Evolutionary conservation across 2,113 vertebrate genomes (phyloP).

Genomic region (Leptosomus discolor): DNA sequence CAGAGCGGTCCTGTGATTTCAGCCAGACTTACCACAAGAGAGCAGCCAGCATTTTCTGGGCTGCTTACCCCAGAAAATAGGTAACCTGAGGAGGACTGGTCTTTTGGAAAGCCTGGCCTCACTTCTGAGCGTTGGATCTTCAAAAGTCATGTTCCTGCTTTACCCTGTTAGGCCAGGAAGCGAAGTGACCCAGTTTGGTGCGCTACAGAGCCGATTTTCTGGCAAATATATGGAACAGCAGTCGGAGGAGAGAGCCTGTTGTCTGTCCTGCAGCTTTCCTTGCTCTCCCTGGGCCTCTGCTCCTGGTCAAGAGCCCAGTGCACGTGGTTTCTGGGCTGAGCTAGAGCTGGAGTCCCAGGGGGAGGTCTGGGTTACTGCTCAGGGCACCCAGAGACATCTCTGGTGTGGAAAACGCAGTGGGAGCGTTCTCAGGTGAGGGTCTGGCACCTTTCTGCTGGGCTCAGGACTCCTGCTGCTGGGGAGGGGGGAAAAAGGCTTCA

Average conservation of each 20-base stretch:
- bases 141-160: neutral
- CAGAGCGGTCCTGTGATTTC: neutral
- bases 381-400: neutral
- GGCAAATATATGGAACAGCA: neutral
- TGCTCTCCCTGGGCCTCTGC: neutral
- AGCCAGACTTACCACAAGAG: neutral
- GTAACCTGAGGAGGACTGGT: neutral
- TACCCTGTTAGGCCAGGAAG: neutral
- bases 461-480: neutral
- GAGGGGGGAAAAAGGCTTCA: neutral
- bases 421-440: neutral
- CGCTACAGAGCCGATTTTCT: neutral
- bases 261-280: neutral
- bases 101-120: neutral
- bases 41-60: neutral
- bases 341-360: neutral
- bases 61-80: neutral
- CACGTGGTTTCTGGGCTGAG: neutral
- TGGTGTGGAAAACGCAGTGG: neutral
- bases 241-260: neutral
- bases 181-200: neutral
- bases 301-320: neutral
- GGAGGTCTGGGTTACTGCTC: neutral
- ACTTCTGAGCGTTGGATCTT: neutral
- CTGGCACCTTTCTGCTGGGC: neutral